These are phyloP conservation scores for Oophaga pumilio DNA, from an alignment of 2,113 vertebrate genomes.

Conservation along the genomic window DNA sequence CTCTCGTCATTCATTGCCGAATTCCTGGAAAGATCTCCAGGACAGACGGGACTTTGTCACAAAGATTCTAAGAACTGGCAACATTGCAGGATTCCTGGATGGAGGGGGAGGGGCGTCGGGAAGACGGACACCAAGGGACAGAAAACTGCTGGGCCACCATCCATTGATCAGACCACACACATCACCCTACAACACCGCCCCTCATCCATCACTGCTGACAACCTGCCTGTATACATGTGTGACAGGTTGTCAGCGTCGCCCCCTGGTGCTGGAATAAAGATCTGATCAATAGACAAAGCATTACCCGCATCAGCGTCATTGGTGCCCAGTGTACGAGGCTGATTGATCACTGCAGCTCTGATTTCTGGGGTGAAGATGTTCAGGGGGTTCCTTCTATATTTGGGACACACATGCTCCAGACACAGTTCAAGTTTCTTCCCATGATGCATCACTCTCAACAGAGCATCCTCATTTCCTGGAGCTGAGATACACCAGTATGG, in stretches of 20 bases:
- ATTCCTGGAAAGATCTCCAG: constrained; percentile 33
- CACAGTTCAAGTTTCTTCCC: not conserved
- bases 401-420: not conserved
- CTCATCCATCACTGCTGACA: not conserved
- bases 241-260: not conserved
- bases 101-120: not conserved
- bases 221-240: not conserved
- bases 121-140: not conserved
- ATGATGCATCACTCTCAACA: not conserved
- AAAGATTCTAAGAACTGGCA: constrained; percentile 34
- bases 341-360: not conserved
- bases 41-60: constrained; percentile 9
- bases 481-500: not conserved
- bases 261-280: not conserved
- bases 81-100: not conserved
- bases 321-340: no score
- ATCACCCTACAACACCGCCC: not conserved
- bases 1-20: not conserved
- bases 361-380: not conserved
- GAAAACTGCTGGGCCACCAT: not conserved
- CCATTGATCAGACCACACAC: not conserved
- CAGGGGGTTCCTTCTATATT: not conserved
- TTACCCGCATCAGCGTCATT: no score
- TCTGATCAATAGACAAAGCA: no score
- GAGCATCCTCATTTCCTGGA: not conserved